Base-by-base conservation (phyloP, 2,888 invertebrate genomes). In the Odontomyia ornata region DNA sequence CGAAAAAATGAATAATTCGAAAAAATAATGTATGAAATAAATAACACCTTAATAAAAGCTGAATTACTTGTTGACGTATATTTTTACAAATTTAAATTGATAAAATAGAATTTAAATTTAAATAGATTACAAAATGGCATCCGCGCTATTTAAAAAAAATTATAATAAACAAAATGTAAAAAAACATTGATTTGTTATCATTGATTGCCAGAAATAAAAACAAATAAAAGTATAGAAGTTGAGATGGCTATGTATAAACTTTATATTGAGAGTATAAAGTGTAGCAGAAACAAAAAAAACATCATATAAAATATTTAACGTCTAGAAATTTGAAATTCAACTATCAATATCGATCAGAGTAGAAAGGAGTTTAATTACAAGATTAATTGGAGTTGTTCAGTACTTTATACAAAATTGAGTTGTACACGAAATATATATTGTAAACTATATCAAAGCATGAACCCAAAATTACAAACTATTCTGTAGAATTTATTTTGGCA, bases 41-140 rank as follows among this genome's bases (percentile, higher is more conserved):
- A 36, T 30, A 57, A 36, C 13, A 73, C 57, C 52, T 18, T 7
- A 47, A n/a, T 28, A 25, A 72, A 73, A 73, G 30, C n/a, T n/a
- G 9, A 57, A 52, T 43, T 23, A 57, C 60, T 72, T 73, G 73
- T 57, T 73, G 60, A 73, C 52, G 36, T 73, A 73, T 73, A 73
- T 73, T 73, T 73, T 73, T 73, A 73, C 73, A 73, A 73, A 57
- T 71, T 73, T 23, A 57, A 57, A 73, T 46, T 69, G 46, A 69
- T 69, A 73, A 73, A n/a, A 60, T 56, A 56, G 21, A 30, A 18
- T 72, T 56, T 13, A 72, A 56, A 52, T n/a, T 36, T 21, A 57
- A 47, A 60, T 73, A 57, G 18, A 72, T 7, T 28, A 13, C 11
- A 23, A 43, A n/a, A 57, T 52, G 25, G 25, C 47, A 71, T 23